Percentiles rank a stretch among this genome's conserved stretches.
Conservation (phyloP, 64 coral and sea anemone species). For the Actinia equina region DNA sequence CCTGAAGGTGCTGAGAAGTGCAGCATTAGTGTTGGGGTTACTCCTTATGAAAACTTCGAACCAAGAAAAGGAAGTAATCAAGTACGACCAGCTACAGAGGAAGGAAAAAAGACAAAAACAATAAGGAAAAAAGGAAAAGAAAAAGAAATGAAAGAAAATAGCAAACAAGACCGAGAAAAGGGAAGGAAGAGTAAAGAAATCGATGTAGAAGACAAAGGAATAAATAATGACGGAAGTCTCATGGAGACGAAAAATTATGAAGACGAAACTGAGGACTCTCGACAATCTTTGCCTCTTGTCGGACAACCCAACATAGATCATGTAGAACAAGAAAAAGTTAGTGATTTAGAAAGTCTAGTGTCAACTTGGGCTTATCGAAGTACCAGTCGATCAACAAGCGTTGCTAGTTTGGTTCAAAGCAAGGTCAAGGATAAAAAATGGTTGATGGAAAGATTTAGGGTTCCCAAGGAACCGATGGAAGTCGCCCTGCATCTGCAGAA, state of each 20-base stretch:
- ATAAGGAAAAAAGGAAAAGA: too few relatives aligned
- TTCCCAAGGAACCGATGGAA: constrained; percentile 14
- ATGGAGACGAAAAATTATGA: not conserved
- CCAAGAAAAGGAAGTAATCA: too few relatives aligned
- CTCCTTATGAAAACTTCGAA: too few relatives aligned
- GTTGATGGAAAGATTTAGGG: not conserved
- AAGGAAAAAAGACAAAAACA: too few relatives aligned
- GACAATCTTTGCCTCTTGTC: not conserved
- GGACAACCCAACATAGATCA: not conserved
- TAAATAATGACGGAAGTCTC: not conserved
- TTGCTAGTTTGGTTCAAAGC: not conserved
- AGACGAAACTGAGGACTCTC: not conserved
- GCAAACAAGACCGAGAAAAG: too few relatives aligned
- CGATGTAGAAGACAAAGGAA: not conserved
- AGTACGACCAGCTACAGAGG: too few relatives aligned
- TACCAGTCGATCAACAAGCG: too few relatives aligned
- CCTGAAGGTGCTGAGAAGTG: too few relatives aligned
- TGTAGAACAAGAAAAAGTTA: not conserved
- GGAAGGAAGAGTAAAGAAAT: too few relatives aligned
- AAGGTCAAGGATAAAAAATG: constrained; percentile 8
- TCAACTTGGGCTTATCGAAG: not conserved
- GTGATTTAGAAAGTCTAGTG: not conserved
- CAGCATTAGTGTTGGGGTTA: too few relatives aligned
- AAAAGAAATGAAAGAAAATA: too few relatives aligned
- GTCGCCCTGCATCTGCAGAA: not conserved